Base-by-base conservation (phyloP, 2,797 vertebrate species). In the Lagocephalus sceleratus region DNA sequence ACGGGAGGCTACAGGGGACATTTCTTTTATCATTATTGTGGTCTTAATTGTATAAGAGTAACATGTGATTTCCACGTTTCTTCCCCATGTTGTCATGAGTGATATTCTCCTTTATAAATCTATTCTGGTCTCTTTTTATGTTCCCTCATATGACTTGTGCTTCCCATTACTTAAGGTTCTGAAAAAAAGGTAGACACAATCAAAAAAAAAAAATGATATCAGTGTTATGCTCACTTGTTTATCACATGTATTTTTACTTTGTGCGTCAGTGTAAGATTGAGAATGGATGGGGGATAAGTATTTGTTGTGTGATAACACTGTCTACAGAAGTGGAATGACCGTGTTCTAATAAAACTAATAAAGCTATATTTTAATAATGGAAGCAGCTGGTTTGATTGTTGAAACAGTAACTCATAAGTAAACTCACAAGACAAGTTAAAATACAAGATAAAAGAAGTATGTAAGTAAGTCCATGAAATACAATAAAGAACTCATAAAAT, bases 331-430 rank as follows among this genome's bases (percentile, higher is more conserved):
- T 59, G 67, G 65, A 73, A 63, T 44, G 20, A 71, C 66, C 62
- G 60, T 84, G 73, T 83, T 60, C 58, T 74, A 80, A 78, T 71
- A 47, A 72, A 74, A 85, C 82, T 77, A 84, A 84, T 89, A 85
- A 87, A 89, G 80, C 52, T 89, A 87, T 90, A 89, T 90, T 91
- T 91, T 88, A 86, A 85, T 83, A 85, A 47, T 80, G 74, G 40
- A 77, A 48, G 42, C 59, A 46, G 41, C 58, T 19, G 22, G 54
- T 47, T 51, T 46, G 49, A 21, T 54, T 75, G 16, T 63, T 74
- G 49, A 63, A n/a, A n/a, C n/a, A n/a, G n/a, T n/a, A n/a, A n/a
- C n/a, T n/a, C n/a, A n/a, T n/a, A n/a, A n/a, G n/a, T n/a, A n/a
- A n/a, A n/a, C n/a, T n/a, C n/a, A n/a, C n/a, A n/a, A n/a, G n/a